Percentiles rank a stretch among this genome's conserved stretches.
phyloP scores from a whole-genome alignment of 2,797 vertebrate genomes.

The Brotula barbata region DNA sequence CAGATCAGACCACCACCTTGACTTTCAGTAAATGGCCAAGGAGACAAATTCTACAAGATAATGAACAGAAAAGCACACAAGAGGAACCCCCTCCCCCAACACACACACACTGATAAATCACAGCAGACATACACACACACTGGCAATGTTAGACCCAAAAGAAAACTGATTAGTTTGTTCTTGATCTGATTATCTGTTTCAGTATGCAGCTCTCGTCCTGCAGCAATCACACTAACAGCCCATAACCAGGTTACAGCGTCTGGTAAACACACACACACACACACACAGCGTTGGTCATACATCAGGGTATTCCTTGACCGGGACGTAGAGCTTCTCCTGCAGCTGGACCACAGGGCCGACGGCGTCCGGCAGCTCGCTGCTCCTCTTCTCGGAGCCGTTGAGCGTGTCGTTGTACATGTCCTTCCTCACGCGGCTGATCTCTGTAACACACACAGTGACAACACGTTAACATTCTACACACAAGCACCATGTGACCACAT shows the following conservation, averaged over 20 bases:
- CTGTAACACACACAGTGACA: constrained; percentile 66
- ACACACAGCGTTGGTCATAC: constrained; percentile 74
- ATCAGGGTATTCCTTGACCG: constrained; percentile 93
- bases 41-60: too few relatives aligned
- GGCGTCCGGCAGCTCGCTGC: constrained; percentile 87
- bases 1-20: too few relatives aligned
- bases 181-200: constrained; percentile 51
- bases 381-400: constrained; percentile 88
- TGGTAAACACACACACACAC: constrained; percentile 7
- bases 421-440: constrained; percentile 94
- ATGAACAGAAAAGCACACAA: too few relatives aligned
- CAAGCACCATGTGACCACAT: too few relatives aligned
- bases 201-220: constrained; percentile 12
- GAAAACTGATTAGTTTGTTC: constrained; percentile 57
- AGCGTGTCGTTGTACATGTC: constrained; percentile 95
- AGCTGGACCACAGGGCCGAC: constrained; percentile 89
- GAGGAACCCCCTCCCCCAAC: too few relatives aligned
- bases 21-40: too few relatives aligned
- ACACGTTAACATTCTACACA: constrained; percentile 8
- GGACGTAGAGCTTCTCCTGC: constrained; percentile 95
- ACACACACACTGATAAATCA: constrained; percentile 18
- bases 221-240: constrained; percentile 25
- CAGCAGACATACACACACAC: constrained; percentile 21
- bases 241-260: constrained; percentile 2
- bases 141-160: constrained; percentile 9